phyloP scores from a whole-genome alignment of 2,797 vertebrate species.

The Podargus strigoides region DNA sequence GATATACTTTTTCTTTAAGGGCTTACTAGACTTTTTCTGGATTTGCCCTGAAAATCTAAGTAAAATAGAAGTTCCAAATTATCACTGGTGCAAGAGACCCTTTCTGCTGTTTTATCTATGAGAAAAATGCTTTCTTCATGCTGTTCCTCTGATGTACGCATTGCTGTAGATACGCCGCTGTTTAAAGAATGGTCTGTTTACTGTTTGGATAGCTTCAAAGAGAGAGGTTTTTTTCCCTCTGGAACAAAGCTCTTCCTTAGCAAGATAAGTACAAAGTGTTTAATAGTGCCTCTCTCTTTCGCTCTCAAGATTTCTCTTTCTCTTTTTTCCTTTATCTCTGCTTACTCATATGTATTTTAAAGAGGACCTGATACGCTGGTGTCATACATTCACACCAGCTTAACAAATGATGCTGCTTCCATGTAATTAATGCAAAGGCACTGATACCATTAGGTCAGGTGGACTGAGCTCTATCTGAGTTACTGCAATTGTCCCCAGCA shows the following conservation, averaged over 20 bases:
- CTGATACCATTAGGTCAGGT: not conserved
- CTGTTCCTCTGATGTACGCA: not conserved
- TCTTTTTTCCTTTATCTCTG: constrained; percentile 47
- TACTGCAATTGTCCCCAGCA: not conserved
- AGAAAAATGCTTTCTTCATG: constrained; percentile 39
- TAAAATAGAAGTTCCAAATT: constrained; percentile 5
- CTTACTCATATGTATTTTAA: constrained; percentile 47
- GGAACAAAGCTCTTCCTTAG: constrained; percentile 37
- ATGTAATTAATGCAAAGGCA: constrained; percentile 21
- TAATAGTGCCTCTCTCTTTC: constrained; percentile 43
- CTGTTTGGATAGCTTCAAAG: constrained; percentile 31
- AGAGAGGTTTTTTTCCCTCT: not conserved
- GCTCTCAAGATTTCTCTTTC: constrained; percentile 30
- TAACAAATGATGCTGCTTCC: constrained; percentile 12
- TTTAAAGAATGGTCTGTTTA: constrained; percentile 60
- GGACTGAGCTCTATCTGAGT: not conserved
- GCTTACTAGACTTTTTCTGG: not conserved
- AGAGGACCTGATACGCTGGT: not conserved
- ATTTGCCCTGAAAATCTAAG: not conserved
- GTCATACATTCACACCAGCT: not conserved
- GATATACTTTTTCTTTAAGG: not conserved
- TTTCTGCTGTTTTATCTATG: constrained; percentile 33
- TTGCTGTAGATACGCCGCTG: constrained; percentile 22
- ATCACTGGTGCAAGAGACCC: not conserved
- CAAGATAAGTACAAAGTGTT: constrained; percentile 56